A percentile compares a stretch with the other conserved stretches of the same genome.
phyloP scores from a whole-genome alignment of 1,140 invertebrate genomes.

The Ips typographus region DNA sequence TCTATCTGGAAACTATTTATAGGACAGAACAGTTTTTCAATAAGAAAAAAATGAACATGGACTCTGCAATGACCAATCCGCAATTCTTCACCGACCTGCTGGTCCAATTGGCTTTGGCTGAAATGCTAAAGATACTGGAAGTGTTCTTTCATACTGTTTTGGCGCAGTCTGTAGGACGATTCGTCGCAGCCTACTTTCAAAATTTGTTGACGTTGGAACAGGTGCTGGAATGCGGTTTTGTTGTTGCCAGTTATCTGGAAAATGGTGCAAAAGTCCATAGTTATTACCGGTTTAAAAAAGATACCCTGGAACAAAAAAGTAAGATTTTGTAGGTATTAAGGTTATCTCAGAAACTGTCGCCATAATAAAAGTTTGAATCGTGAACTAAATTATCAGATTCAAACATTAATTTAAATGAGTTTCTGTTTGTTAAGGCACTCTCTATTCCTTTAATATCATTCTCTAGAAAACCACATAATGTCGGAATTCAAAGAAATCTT shows the following conservation, averaged over 20 bases:
- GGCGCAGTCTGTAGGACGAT: constrained; percentile 82
- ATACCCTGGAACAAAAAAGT: background rate
- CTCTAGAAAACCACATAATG: background rate
- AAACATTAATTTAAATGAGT: too few relatives aligned
- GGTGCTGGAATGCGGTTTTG: constrained; percentile 56
- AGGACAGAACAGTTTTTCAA: background rate
- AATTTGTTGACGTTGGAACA: constrained; percentile 78
- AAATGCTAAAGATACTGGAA: constrained; percentile 66
- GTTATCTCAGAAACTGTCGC: background rate
- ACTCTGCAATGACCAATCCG: background rate
- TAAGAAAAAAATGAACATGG: constrained; percentile 47
- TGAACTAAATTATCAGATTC: too few relatives aligned
- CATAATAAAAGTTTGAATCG: too few relatives aligned
- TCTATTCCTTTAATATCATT: background rate
- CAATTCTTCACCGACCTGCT: constrained; percentile 49
- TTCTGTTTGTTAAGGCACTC: too few relatives aligned
- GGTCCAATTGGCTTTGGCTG: constrained; percentile 78
- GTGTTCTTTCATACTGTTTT: constrained; percentile 72
- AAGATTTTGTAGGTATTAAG: background rate
- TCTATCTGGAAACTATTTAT: too few relatives aligned
- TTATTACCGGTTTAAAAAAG: background rate
- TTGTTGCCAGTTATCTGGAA: constrained; percentile 13
- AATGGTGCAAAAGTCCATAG: background rate
- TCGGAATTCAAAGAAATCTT: constrained; percentile 1
- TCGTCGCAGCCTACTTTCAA: constrained; percentile 83